A percentile compares a stretch with the other conserved stretches of the same genome.
Evolutionary conservation across 2,797 vertebrate species (phyloP).

Genomic region (Sebastes taczanowskii): DNA sequence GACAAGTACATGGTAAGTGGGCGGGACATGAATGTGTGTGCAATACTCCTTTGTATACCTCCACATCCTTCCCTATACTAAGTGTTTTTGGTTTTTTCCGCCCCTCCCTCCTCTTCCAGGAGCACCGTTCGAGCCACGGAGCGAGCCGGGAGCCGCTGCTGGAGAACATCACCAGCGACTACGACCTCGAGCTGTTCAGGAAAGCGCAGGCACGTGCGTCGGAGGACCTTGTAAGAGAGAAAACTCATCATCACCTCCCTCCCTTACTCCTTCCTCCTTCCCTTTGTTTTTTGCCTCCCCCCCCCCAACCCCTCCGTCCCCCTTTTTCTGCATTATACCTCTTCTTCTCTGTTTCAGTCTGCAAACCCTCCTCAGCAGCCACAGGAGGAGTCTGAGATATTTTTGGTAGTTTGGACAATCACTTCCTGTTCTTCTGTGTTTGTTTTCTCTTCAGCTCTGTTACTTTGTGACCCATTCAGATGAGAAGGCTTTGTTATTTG

Average conservation of each 20-base stretch:
- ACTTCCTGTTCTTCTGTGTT: slow-evolving; percentile 37
- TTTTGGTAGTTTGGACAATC: slow-evolving; percentile 65
- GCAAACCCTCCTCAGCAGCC: slow-evolving; percentile 58
- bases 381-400: slow-evolving; percentile 65
- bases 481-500: not conserved
- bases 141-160: slow-evolving; percentile 90
- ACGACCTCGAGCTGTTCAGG: slow-evolving; percentile 97
- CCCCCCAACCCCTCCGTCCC: too few species aligned
- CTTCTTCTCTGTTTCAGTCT: slow-evolving; percentile 70
- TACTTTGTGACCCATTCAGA: slow-evolving; percentile 9
- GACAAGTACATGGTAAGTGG: slow-evolving; percentile 90
- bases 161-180: slow-evolving; percentile 98
- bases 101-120: slow-evolving; percentile 68
- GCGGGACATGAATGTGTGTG: not conserved
- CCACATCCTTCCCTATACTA: too few species aligned
- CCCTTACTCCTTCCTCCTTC: slow-evolving; percentile 23
- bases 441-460: slow-evolving; percentile 19
- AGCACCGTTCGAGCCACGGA: slow-evolving; percentile 91
- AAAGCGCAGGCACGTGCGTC: slow-evolving; percentile 96
- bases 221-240: slow-evolving; percentile 95
- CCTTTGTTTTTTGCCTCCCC: not conserved
- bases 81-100: not conserved
- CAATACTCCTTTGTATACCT: not conserved
- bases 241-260: slow-evolving; percentile 74
- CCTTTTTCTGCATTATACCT: slow-evolving; percentile 42